These are phyloP conservation scores for Oenanthe oenanthe DNA, from an alignment of 2,113 vertebrate genomes.

Conservation along the genomic window DNA sequence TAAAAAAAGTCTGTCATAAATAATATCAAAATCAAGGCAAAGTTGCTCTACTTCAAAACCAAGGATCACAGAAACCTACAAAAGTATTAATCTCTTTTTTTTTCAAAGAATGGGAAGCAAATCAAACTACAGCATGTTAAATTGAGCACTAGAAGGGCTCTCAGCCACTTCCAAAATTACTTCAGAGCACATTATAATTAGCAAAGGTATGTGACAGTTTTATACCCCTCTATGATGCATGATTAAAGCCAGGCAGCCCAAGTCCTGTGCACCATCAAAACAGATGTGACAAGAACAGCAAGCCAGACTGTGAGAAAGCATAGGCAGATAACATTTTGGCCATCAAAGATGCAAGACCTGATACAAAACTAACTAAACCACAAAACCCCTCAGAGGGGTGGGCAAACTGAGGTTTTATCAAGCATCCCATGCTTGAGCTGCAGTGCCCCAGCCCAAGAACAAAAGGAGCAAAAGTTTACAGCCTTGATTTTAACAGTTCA, in stretches of 20 bases:
- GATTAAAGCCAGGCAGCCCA: constrained; percentile 66
- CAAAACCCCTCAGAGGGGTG: neutral
- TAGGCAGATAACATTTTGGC: constrained; percentile 32
- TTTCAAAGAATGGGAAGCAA: neutral
- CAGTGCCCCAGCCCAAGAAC: neutral
- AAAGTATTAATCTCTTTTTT: neutral
- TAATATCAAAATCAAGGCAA: neutral
- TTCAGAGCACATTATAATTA: constrained; percentile 69
- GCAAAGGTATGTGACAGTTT: constrained; percentile 69
- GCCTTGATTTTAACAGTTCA: neutral
- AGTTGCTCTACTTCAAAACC: neutral
- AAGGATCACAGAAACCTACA: neutral
- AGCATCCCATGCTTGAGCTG: neutral
- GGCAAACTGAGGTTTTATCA: neutral
- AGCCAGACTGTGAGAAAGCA: constrained; percentile 31
- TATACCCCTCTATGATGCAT: constrained; percentile 56
- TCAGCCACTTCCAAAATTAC: constrained; percentile 63
- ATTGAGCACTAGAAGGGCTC: constrained; percentile 32
- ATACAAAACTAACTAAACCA: constrained; percentile 18
- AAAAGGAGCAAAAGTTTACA: neutral
- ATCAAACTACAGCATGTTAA: constrained; percentile 29
- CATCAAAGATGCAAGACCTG: neutral
- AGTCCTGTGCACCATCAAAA: constrained; percentile 48
- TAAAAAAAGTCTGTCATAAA: neutral
- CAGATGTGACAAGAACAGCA: constrained; percentile 58